These are phyloP conservation scores for Cheilosia pagana DNA, from an alignment of 2,888 invertebrate genomes.

Conservation along the genomic window DNA sequence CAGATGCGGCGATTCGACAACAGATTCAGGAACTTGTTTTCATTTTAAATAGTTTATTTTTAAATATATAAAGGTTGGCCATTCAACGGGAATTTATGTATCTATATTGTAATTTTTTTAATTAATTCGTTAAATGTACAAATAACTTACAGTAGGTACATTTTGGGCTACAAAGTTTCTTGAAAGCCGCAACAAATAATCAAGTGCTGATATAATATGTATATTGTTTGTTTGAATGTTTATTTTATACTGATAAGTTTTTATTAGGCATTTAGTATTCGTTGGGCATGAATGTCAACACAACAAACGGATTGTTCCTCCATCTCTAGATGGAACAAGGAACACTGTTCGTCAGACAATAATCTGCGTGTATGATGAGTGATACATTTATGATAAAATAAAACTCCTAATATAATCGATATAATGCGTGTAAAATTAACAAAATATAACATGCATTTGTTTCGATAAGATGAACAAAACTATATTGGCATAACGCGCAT, in stretches of 20 bases:
- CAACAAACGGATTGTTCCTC: constrained; percentile 3
- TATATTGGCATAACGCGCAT: constrained; percentile 49
- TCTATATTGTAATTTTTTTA: constrained; percentile 10
- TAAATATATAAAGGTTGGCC: constrained; percentile 67
- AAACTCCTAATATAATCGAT: constrained; percentile 27
- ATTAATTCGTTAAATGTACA: constrained; percentile 40
- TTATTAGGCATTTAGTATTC: constrained; percentile 36
- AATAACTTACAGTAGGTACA: not conserved
- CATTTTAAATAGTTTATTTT: constrained; percentile 29
- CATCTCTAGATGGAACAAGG: constrained; percentile 13
- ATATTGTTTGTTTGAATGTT: constrained; percentile 3
- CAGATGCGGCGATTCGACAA: too few relatives aligned
- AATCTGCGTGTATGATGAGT: constrained; percentile 8
- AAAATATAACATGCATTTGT: constrained; percentile 44
- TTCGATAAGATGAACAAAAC: constrained; percentile 36
- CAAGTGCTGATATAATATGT: not conserved
- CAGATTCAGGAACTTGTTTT: constrained; percentile 1
- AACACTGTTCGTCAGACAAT: constrained; percentile 13
- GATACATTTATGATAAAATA: constrained; percentile 17
- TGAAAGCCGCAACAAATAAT: not conserved
- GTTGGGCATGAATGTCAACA: constrained; percentile 48
- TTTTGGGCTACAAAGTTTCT: not conserved
- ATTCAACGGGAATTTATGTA: constrained; percentile 46
- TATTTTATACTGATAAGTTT: constrained; percentile 2
- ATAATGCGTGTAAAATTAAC: constrained; percentile 25